Percentiles rank a stretch among this genome's conserved stretches.
These are phyloP conservation scores for Myoxocephalus aenaeus DNA, from an alignment of 2,797 vertebrate genomes.

Conservation along the genomic window DNA sequence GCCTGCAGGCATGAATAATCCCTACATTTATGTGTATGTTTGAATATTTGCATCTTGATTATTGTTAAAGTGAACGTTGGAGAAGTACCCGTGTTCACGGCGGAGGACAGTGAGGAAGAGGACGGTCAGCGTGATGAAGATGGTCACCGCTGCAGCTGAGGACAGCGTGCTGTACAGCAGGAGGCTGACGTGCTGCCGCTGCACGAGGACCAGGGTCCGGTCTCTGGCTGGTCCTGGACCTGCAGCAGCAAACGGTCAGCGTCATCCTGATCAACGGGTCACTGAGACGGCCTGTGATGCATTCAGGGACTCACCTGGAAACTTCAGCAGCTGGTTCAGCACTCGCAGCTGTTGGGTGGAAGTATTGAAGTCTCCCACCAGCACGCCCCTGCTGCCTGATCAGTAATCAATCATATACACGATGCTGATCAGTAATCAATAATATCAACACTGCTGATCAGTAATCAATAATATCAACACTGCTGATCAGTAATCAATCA, in stretches of 20 bases:
- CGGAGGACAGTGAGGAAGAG: constrained; percentile 87
- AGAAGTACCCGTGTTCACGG: constrained; percentile 84
- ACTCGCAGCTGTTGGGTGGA: constrained; percentile 87
- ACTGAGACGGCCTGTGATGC: neutral
- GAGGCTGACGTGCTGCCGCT: constrained; percentile 85
- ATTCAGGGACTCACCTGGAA: constrained; percentile 86
- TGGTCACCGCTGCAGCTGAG: constrained; percentile 85
- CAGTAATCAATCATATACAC: neutral
- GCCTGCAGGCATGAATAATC: constrained; percentile 75
- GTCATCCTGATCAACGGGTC: neutral
- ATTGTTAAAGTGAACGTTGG: neutral
- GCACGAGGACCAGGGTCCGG: constrained; percentile 84
- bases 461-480: neutral
- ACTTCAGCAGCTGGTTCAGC: constrained; percentile 87
- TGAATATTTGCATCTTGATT: neutral
- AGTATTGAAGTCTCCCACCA: constrained; percentile 90
- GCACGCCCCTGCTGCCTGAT: constrained; percentile 86
- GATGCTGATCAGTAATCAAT: neutral
- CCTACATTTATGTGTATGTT: neutral
- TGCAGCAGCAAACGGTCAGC: constrained; percentile 56
- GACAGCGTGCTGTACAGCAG: constrained; percentile 87
- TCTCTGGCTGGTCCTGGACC: constrained; percentile 89
- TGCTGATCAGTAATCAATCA: neutral
- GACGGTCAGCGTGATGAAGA: constrained; percentile 87
- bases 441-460: neutral